Base-by-base conservation (phyloP, 2,888 invertebrate species). In the Zygogramma bicolorata region DNA sequence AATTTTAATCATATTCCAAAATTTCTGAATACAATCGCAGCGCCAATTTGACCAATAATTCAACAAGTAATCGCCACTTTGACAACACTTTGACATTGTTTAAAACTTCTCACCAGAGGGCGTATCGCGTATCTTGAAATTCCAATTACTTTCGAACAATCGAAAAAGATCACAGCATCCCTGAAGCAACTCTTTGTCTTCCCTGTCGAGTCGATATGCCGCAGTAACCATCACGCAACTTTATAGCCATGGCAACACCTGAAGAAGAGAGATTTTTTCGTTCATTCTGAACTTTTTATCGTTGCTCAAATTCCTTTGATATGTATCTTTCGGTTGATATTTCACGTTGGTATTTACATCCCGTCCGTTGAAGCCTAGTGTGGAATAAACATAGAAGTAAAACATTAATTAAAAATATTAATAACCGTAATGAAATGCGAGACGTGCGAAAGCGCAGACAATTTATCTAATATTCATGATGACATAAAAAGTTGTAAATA, bases 371-470 rank as follows among this genome's bases (percentile, higher is more conserved):
- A 53, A 53, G 10, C 53, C 13, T 27, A 53, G 27, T 25, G 13
- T 10, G 25, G 27, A 25, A 53, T 53, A 25, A 25, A 53, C 53
- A 53, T 53, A 53, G 53, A 25, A 53, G 53, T 27, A 5, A 53
- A 53, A 27, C 53, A 53, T 53, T 27, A 53, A 53, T 53, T 53
- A 53, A 53, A 53, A 53, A 53, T 53, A 53, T 53, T 53, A 53
- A 25, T 53, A 53, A 53, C 53, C 27, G 27, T 53, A 53, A 53
- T 53, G 53, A 53, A 53, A 53, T 27, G 1, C 53, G 13, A 53
- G 53, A 53, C 53, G 27, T 53, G 53, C 53, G 53, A 53, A 53
- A 53, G 53, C 53, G n/a, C 22, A 7, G 53, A 22, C 27, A 25
- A 53, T 53, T 53, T 53, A 53, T 53, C 53, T 53, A 53, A 53